Percentiles rank a stretch among this genome's conserved stretches.
Evolutionary conservation across 2,888 invertebrate genomes (phyloP).

Genomic region (Tetheella fluctuosa): DNA sequence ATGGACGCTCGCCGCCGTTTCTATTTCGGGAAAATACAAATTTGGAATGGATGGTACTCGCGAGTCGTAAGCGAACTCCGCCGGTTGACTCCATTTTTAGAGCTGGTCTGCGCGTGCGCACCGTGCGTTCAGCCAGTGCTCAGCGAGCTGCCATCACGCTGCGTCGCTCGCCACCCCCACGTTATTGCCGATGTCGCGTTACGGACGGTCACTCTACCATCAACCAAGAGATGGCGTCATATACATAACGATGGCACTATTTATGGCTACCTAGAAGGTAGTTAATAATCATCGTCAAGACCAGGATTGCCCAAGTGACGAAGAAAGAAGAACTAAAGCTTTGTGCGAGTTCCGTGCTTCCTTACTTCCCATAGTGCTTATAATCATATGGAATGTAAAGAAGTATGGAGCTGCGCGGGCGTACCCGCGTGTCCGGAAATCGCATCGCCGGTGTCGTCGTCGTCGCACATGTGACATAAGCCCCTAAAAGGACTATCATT

Average conservation of each 20-base stretch:
- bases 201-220: constrained; percentile 44
- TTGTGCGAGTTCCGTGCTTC: constrained; percentile 95
- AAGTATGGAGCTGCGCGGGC: constrained; percentile 93
- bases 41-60: constrained; percentile 87
- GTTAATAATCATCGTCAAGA: constrained; percentile 28
- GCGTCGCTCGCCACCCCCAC: constrained; percentile 75
- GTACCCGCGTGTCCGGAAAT: constrained; percentile 62
- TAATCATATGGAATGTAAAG: constrained; percentile 98
- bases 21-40: constrained; percentile 93
- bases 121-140: constrained; percentile 76
- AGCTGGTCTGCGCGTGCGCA: constrained; percentile 83
- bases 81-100: constrained; percentile 83
- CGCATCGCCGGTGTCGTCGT: constrained; percentile 40
- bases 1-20: constrained; percentile 80
- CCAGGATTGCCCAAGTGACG: constrained; percentile 36
- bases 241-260: constrained; percentile 25
- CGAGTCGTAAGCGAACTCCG: constrained; percentile 81
- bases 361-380: constrained; percentile 96
- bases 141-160: constrained; percentile 75
- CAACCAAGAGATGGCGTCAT: constrained; percentile 59
- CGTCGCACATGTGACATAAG: constrained; percentile 51
- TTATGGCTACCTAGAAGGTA: constrained; percentile 31
- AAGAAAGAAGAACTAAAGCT: constrained; percentile 72
- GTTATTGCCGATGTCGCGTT: constrained; percentile 44
- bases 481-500: constrained; percentile 42